Conservation (phyloP, 2,797 vertebrate genomes). For the Aeoliscus strigatus region DNA sequence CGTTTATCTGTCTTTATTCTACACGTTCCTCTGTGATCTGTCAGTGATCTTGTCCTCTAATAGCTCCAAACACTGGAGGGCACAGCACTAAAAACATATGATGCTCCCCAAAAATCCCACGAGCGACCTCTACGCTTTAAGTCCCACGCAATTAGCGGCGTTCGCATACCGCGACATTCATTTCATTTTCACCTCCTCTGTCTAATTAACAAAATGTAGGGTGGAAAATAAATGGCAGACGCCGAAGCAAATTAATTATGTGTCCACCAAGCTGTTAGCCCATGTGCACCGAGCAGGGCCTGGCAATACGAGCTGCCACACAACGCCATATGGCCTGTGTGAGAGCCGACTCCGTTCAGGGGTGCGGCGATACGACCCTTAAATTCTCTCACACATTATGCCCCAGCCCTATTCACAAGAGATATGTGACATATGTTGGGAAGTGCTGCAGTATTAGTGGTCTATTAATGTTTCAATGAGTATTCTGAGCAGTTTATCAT, state of each 20-base stretch:
- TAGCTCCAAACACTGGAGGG: neutral
- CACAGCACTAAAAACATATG: slow-evolving; percentile 30
- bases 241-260: slow-evolving; percentile 80
- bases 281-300: slow-evolving; percentile 55
- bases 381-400: slow-evolving; percentile 68
- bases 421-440: slow-evolving; percentile 23
- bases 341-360: slow-evolving; percentile 59
- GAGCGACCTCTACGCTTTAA: slow-evolving; percentile 44
- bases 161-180: slow-evolving; percentile 64
- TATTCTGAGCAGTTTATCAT: too few species aligned
- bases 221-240: slow-evolving; percentile 82
- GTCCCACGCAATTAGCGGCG: slow-evolving; percentile 66
- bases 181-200: slow-evolving; percentile 76
- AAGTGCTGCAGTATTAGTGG: too few species aligned
- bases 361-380: slow-evolving; percentile 39
- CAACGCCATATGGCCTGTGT: slow-evolving; percentile 75
- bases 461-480: too few species aligned
- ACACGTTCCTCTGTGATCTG: too few species aligned
- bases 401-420: slow-evolving; percentile 24
- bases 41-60: slow-evolving; percentile 7
- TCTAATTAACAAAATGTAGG: slow-evolving; percentile 81
- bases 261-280: slow-evolving; percentile 80
- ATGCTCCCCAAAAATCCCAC: slow-evolving; percentile 38
- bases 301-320: slow-evolving; percentile 63
- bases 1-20: too few species aligned